Percentiles rank a stretch among this genome's conserved stretches.
Evolutionary conservation across 2,113 vertebrate genomes (phyloP).

Genomic region (Cheirogaleus medius): DNA sequence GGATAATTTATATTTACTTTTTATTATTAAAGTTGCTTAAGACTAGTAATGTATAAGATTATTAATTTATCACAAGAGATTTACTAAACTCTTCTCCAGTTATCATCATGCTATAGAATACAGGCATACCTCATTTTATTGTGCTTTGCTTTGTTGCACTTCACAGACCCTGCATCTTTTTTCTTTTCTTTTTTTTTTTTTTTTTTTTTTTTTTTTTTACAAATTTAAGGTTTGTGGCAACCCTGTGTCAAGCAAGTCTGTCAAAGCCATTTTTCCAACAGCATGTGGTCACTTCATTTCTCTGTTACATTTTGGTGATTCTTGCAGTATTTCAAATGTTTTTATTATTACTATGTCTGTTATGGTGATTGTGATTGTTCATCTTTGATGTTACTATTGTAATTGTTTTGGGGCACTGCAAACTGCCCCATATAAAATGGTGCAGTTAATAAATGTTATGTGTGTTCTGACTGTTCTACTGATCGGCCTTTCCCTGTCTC

Average conservation of each 20-base stretch:
- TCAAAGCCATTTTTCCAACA: background rate
- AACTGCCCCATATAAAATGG: background rate
- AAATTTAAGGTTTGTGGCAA: background rate
- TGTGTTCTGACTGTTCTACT: background rate
- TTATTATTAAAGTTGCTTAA: background rate
- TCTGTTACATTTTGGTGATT: background rate
- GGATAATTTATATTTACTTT: background rate
- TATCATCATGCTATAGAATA: background rate
- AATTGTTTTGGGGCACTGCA: background rate
- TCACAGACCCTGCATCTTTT: background rate
- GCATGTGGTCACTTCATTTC: background rate
- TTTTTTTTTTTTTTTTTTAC: background rate
- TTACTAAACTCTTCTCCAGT: background rate
- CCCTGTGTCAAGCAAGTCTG: background rate
- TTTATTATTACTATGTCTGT: background rate
- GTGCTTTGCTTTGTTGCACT: background rate
- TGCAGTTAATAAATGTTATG: background rate
- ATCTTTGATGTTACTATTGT: background rate
- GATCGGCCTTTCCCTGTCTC: background rate
- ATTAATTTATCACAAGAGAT: slow-evolving; percentile 3
- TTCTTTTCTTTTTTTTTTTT: background rate
- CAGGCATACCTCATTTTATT: background rate
- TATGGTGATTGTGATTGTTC: background rate
- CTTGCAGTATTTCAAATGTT: background rate
- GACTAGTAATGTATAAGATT: background rate